Evolutionary conservation across 2,113 vertebrate species (phyloP).

Genomic region (Brachyistius frenatus): DNA sequence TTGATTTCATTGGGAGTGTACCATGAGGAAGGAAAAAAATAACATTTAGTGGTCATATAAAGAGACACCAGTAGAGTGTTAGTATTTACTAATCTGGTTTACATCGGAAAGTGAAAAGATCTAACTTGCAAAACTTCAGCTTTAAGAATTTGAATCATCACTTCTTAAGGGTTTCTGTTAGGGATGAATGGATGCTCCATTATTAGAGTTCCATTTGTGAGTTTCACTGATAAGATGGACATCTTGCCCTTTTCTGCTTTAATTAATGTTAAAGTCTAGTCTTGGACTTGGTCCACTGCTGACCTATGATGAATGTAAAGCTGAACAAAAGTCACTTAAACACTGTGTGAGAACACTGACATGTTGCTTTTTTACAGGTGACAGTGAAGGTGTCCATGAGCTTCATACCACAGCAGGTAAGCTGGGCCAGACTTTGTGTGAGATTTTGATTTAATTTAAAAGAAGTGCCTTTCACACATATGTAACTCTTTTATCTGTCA

Average conservation of each 20-base stretch:
- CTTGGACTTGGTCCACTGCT: not conserved
- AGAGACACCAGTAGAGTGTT: too few relatives aligned
- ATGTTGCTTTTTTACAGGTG: conserved; percentile 61
- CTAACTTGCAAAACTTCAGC: too few relatives aligned
- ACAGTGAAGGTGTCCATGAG: conserved; percentile 79
- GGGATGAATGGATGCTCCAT: not conserved
- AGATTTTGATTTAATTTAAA: not conserved
- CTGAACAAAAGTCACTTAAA: not conserved
- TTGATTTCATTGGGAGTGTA: not conserved
- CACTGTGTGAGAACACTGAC: not conserved
- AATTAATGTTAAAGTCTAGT: not conserved
- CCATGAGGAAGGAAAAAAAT: not conserved
- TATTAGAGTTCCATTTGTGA: not conserved
- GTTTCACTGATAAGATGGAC: too few relatives aligned
- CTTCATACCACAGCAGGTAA: conserved; percentile 78
- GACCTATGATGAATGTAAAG: not conserved
- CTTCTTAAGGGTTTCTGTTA: not conserved
- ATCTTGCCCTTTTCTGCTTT: too few relatives aligned
- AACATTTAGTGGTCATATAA: too few relatives aligned
- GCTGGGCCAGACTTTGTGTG: not conserved
- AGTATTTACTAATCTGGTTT: too few relatives aligned
- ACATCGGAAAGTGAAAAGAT: too few relatives aligned
- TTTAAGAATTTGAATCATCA: too few relatives aligned
- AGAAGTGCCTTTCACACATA: not conserved
- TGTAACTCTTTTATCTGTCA: conserved; percentile 28